Conservation (phyloP, 2,888 invertebrate genomes). For the Leucania comma region DNA sequence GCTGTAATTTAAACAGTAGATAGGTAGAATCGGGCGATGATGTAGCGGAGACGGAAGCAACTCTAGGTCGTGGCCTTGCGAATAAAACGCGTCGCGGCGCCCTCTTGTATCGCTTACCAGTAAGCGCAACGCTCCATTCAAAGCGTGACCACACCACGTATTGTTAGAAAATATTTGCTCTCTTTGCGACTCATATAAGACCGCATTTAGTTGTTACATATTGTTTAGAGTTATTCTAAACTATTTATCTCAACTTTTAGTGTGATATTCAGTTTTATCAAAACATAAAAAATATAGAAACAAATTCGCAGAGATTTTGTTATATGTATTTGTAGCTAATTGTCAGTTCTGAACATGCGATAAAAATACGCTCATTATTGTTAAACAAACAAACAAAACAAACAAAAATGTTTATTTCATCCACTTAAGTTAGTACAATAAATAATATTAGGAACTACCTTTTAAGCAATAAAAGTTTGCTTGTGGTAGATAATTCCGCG, state of each 20-base stretch:
- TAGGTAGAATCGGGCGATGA: conserved; percentile 66
- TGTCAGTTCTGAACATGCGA: neutral
- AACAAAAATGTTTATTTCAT: too few relatives aligned
- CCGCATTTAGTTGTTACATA: conserved; percentile 7
- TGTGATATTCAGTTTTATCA: neutral
- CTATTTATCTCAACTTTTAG: neutral
- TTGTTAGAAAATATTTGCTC: conserved; percentile 31
- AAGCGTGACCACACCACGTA: conserved; percentile 30
- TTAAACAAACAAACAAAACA: too few relatives aligned
- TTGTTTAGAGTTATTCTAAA: conserved; percentile 14
- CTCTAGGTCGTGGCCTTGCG: conserved; percentile 86
- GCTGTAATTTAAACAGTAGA: conserved; percentile 36
- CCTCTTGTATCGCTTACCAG: conserved; percentile 52
- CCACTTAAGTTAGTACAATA: too few relatives aligned
- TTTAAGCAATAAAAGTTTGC: too few relatives aligned
- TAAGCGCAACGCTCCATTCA: conserved; percentile 35
- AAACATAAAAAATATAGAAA: neutral
- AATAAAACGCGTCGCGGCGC: conserved; percentile 67
- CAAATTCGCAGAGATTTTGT: neutral
- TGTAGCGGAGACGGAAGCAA: conserved; percentile 77
- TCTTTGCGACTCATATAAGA: conserved; percentile 3
- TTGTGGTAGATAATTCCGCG: too few relatives aligned
- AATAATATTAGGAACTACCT: too few relatives aligned
- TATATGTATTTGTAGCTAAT: neutral
- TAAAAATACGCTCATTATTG: neutral